Evolutionary conservation across 2,113 vertebrate genomes (phyloP).

Genomic region (Gracilinanus agilis): DNA sequence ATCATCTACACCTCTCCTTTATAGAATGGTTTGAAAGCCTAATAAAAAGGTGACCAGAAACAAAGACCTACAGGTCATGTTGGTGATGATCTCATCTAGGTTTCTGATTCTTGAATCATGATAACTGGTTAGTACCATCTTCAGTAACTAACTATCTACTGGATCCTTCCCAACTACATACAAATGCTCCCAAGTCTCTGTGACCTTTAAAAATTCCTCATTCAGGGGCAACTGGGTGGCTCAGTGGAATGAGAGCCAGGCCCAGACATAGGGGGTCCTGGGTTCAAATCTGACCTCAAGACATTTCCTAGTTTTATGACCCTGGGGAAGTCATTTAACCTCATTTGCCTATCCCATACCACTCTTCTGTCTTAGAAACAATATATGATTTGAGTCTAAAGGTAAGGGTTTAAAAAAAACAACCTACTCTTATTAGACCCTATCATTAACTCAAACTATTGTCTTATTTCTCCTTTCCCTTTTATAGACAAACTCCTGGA

Average conservation of each 20-base stretch:
- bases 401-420: too few species aligned
- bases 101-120: background rate
- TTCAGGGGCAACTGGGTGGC: too few species aligned
- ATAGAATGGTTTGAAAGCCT: background rate
- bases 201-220: background rate
- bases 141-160: background rate
- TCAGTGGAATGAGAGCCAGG: too few species aligned
- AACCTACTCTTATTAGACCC: background rate
- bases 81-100: background rate
- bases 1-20: background rate
- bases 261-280: too few species aligned
- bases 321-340: too few species aligned
- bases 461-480: background rate
- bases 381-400: too few species aligned
- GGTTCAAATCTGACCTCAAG: too few species aligned
- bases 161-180: background rate
- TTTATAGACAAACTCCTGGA: background rate
- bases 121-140: background rate
- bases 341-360: too few species aligned
- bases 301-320: too few species aligned
- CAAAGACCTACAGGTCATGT: background rate
- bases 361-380: too few species aligned
- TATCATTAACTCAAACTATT: background rate
- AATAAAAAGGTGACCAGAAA: background rate
- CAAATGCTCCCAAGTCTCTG: background rate